Conservation (phyloP, 2,888 invertebrate genomes). For the Aricia artaxerxes region DNA sequence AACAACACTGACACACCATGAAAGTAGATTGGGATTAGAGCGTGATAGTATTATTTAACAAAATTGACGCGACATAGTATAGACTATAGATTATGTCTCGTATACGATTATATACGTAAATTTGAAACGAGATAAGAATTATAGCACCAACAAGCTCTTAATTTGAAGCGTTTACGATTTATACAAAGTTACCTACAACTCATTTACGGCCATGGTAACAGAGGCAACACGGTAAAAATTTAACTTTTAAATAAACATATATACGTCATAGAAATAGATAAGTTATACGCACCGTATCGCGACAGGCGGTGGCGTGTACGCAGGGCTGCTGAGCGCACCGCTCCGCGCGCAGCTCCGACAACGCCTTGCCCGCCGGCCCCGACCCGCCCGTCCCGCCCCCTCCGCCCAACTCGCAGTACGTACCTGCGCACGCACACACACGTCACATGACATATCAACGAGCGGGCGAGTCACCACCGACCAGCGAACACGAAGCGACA, state of each 20-base stretch:
- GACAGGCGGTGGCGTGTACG: slow-evolving; percentile 81
- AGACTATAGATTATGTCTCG: too few species aligned
- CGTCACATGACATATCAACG: slow-evolving; percentile 51
- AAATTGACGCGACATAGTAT: too few species aligned
- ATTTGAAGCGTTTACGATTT: not conserved
- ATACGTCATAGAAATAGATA: not conserved
- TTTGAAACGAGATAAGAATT: not conserved
- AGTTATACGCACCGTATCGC: slow-evolving; percentile 81
- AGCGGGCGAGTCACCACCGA: not conserved
- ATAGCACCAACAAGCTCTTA: not conserved
- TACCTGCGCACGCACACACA: slow-evolving; percentile 66
- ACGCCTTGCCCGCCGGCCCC: slow-evolving; percentile 64
- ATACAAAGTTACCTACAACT: not conserved
- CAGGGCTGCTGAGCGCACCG: slow-evolving; percentile 67
- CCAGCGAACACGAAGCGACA: not conserved
- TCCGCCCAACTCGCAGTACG: slow-evolving; percentile 76
- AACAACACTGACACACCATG: not conserved
- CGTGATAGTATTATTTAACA: too few species aligned
- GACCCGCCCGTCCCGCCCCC: slow-evolving; percentile 63
- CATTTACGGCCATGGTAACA: too few species aligned
- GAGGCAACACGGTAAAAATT: too few species aligned
- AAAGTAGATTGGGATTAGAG: too few species aligned
- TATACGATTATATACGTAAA: too few species aligned
- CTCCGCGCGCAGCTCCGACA: slow-evolving; percentile 61
- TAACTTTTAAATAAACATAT: not conserved